phyloP scores from a whole-genome alignment of 2,113 vertebrate species.

The Apodemus sylvaticus region DNA sequence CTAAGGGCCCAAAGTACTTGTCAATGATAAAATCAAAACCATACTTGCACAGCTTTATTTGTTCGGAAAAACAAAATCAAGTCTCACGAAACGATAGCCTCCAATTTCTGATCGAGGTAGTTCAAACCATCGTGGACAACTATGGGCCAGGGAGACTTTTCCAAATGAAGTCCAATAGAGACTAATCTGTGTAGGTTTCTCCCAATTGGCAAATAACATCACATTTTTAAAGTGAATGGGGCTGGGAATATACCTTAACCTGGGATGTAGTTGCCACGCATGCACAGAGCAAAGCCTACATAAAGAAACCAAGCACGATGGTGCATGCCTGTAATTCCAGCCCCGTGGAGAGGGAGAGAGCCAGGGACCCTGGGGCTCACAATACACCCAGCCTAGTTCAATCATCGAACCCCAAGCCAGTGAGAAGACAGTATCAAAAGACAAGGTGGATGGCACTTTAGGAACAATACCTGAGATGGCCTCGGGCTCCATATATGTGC shows the following conservation, averaged over 20 bases:
- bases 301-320: neutral
- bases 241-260: neutral
- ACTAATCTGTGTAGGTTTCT: conserved; percentile 31
- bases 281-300: neutral
- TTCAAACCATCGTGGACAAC: neutral
- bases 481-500: neutral
- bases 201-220: neutral
- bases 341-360: neutral
- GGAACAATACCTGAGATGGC: neutral
- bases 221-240: neutral
- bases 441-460: neutral
- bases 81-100: neutral
- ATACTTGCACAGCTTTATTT: neutral
- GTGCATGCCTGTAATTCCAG: neutral
- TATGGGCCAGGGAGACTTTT: neutral
- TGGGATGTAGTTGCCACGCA: neutral
- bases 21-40: neutral
- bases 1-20: neutral
- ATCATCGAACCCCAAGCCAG: neutral
- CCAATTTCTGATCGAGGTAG: neutral
- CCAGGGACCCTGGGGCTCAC: too few species aligned
- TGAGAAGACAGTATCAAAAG: neutral
- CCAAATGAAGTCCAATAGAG: neutral
- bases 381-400: neutral
- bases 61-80: neutral